These are phyloP conservation scores for Ceratosolen solmsi DNA, from an alignment of 1,140 invertebrate species.

Conservation along the genomic window DNA sequence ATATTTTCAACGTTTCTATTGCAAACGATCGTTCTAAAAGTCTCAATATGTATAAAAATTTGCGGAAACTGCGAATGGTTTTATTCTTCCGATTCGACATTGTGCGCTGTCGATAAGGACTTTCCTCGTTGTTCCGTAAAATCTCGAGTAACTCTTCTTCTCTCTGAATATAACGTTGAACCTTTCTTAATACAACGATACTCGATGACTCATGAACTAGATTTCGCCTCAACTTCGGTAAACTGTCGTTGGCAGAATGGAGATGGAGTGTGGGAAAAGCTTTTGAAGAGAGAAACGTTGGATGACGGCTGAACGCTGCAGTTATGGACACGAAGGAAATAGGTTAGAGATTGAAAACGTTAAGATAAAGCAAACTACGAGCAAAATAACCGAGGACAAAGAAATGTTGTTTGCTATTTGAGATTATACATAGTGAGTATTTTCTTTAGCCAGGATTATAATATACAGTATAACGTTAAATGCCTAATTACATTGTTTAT, in stretches of 20 bases:
- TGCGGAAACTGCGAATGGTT: background rate
- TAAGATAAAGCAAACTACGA: background rate
- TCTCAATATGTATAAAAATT: background rate
- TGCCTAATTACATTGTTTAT: too few relatives aligned
- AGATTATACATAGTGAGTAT: background rate
- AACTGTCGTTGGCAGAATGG: conserved; percentile 8
- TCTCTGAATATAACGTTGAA: background rate
- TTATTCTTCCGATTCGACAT: background rate
- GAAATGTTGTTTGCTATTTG: background rate
- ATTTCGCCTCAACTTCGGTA: background rate
- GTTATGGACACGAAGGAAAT: conserved; percentile 1
- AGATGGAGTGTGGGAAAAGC: conserved; percentile 2
- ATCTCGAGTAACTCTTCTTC: background rate
- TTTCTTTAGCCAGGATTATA: background rate
- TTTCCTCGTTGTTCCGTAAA: background rate
- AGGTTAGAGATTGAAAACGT: background rate
- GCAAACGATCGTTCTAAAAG: background rate
- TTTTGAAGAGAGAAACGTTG: background rate
- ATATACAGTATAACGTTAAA: too few relatives aligned
- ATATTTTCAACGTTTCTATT: background rate
- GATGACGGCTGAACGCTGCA: background rate
- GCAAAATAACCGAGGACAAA: background rate
- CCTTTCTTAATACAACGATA: conserved; percentile 7
- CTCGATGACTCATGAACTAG: background rate
- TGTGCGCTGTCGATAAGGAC: background rate